Base-by-base conservation (phyloP, 2,797 vertebrate species). In the Peromyscus melanophrys region DNA sequence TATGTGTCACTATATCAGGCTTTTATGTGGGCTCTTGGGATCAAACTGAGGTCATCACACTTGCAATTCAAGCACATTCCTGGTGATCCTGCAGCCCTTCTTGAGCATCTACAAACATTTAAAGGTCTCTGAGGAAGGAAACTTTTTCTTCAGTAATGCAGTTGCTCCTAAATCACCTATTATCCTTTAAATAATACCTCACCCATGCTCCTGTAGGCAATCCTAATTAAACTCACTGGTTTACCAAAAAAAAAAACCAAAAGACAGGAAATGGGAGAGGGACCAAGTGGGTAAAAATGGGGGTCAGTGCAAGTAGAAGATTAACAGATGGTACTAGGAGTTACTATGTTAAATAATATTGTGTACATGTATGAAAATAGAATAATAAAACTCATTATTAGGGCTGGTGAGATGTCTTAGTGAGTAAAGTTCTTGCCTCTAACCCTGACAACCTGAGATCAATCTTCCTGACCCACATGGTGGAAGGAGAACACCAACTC, bases 221-320 rank as follows among this genome's bases (percentile, higher is more conserved):
- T 49, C 61, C 1, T 67, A 67, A n/a, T 14, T n/a, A 49, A 67
- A 52, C 31, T 67, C 19, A 25, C 31, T 78, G 17, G 46, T 78
- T 78, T 34, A 52, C 77, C 31, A 52, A 52, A 65, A 49, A 12
- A 11, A 52, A 49, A 65, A 49, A 7, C 17, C 11, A 65, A 34
- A 67, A 9, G 31, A 14, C 7, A n/a, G 17, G 31, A 46, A 49
- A 65, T 2, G 49, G 43, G 11, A 67, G 31, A 67, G 6, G 31
- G 6, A 67, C 13, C 25, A 49, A 52, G 1, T 85, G 29, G 4
- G 40, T 21, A 65, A 46, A 34, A 46, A 85, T 43, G 8, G 19
- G 3, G 19, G 3, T 49, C 11, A n/a, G 6, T 9, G 0, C 0
- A 1, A 49, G 31, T n/a, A 0, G 19, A 7, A 85, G 17, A 34